A percentile compares a stretch with the other conserved stretches of the same genome.
Evolutionary conservation across 2,888 invertebrate genomes (phyloP).

Genomic region (Horisme vitalbata): DNA sequence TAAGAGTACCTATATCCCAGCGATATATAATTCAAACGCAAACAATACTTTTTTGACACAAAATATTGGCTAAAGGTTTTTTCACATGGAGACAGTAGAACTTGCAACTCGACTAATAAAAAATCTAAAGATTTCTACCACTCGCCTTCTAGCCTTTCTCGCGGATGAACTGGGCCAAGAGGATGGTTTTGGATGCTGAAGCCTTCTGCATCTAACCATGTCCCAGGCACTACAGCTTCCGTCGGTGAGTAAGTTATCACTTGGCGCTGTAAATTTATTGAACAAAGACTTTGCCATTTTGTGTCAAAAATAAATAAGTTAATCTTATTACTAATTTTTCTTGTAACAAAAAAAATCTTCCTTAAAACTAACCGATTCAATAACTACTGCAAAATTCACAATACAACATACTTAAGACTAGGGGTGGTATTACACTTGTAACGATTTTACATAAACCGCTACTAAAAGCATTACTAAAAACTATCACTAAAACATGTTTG

Average conservation of each 20-base stretch:
- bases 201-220: no score
- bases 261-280: no score
- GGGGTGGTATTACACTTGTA: slow-evolving; percentile 18
- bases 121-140: no score
- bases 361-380: slow-evolving; percentile 1
- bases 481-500: no score
- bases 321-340: slow-evolving; percentile 1
- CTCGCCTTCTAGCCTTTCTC: no score
- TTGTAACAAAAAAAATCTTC: neutral
- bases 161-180: no score
- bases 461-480: no score
- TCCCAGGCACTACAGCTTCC: no score
- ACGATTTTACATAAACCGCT: no score
- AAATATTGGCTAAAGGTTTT: slow-evolving; percentile 1
- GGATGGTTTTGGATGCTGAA: no score
- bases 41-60: slow-evolving; percentile 28
- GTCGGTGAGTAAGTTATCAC: no score
- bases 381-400: slow-evolving; percentile 40
- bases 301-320: slow-evolving; percentile 5
- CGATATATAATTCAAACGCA: slow-evolving; percentile 75
- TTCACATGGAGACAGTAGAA: slow-evolving; percentile 5
- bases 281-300: neutral
- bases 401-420: slow-evolving; percentile 35
- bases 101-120: no score
- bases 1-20: slow-evolving; percentile 64